A percentile compares a stretch with the other conserved stretches of the same genome.
Conservation (phyloP, 2,888 invertebrate species). For the Heteromurus nitidus region DNA sequence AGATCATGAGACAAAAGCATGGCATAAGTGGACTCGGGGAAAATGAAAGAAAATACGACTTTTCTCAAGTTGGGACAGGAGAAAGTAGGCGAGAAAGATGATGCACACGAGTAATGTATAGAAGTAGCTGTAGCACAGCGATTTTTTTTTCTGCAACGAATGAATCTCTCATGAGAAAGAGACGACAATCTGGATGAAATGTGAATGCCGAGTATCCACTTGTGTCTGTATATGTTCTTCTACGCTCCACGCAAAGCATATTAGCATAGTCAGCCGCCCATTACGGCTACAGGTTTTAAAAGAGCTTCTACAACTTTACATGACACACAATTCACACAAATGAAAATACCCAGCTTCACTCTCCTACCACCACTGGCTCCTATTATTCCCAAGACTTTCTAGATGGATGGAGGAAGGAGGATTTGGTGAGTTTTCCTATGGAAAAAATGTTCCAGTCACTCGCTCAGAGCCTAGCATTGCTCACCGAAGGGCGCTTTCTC, state of each 20-base stretch:
- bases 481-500: too few species aligned
- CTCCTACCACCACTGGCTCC: neutral
- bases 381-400: neutral
- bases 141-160: conserved; percentile 8
- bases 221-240: conserved; percentile 25
- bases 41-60: neutral
- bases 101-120: neutral
- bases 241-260: conserved; percentile 17
- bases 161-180: conserved; percentile 30
- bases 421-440: conserved; percentile 48
- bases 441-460: conserved; percentile 57
- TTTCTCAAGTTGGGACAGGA: neutral
- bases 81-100: neutral
- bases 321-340: conserved; percentile 47
- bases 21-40: neutral
- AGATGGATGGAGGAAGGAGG: conserved; percentile 41
- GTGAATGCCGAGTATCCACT: conserved; percentile 55
- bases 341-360: conserved; percentile 6
- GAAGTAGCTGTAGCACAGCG: neutral
- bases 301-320: conserved; percentile 37
- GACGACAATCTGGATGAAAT: conserved; percentile 57
- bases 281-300: conserved; percentile 48
- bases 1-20: conserved; percentile 11
- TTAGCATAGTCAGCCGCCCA: conserved; percentile 31
- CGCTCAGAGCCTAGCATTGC: conserved; percentile 50